These are phyloP conservation scores for Xenopus borealis DNA, from an alignment of 2,113 vertebrate genomes.

Conservation along the genomic window DNA sequence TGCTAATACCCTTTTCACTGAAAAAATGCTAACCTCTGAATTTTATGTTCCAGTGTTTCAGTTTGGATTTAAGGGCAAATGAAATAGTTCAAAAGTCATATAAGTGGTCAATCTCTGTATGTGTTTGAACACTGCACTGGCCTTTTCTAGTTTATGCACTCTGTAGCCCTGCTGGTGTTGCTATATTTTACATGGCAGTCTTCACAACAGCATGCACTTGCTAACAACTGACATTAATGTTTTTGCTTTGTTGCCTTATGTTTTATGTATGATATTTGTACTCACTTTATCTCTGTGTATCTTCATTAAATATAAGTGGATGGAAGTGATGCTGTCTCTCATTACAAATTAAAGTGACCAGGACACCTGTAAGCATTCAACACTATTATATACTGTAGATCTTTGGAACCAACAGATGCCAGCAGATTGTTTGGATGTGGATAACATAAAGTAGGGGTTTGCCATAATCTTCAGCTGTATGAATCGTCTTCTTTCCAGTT, in stretches of 20 bases:
- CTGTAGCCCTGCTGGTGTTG: slow-evolving; percentile 28
- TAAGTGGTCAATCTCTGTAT: slow-evolving; percentile 65
- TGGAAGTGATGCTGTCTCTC: no score
- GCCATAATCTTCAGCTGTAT: no score
- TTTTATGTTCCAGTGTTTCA: slow-evolving; percentile 63
- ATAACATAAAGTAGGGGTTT: no score
- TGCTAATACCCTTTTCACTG: slow-evolving; percentile 64
- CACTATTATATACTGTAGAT: no score
- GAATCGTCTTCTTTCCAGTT: no score
- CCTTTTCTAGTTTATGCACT: slow-evolving; percentile 52
- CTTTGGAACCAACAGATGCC: no score
- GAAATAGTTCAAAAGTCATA: slow-evolving; percentile 59
- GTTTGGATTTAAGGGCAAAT: slow-evolving; percentile 64
- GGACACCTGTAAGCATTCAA: no score
- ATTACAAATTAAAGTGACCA: no score
- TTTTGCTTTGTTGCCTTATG: not conserved
- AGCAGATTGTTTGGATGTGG: no score
- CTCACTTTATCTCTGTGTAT: not conserved
- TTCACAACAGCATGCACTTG: slow-evolving; percentile 36
- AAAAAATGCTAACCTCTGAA: slow-evolving; percentile 59
- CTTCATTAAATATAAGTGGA: no score
- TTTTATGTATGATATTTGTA: slow-evolving; percentile 4
- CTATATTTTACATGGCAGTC: slow-evolving; percentile 6
- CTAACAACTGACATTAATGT: slow-evolving; percentile 41
- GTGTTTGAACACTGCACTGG: slow-evolving; percentile 60